phyloP scores from a whole-genome alignment of 2,113 vertebrate genomes.

The Felis chaus region DNA sequence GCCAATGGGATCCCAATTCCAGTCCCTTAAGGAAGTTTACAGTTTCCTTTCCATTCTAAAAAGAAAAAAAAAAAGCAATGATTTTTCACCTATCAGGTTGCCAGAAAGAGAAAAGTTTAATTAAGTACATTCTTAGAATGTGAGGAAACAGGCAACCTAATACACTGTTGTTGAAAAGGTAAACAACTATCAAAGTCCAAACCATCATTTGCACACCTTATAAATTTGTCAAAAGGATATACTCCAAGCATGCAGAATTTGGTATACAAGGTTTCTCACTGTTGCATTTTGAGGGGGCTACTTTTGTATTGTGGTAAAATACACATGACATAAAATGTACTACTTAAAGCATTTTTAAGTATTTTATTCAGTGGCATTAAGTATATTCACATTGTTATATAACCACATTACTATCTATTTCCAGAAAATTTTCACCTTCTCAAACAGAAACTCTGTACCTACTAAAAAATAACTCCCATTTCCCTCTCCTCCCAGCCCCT shows the following conservation, averaged over 20 bases:
- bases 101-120: not conserved
- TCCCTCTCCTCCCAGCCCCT: not conserved
- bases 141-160: not conserved
- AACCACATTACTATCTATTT: not conserved
- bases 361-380: not conserved
- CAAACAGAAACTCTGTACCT: not conserved
- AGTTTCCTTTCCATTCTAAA: not conserved
- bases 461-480: not conserved
- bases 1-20: not conserved
- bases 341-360: not conserved
- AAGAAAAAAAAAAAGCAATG: not conserved
- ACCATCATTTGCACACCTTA: not conserved
- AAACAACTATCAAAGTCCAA: not conserved
- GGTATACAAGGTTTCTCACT: not conserved
- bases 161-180: not conserved
- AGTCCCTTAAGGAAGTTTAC: not conserved
- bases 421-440: not conserved
- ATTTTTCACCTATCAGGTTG: slow-evolving; percentile 4
- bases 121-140: not conserved
- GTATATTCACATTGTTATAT: not conserved
- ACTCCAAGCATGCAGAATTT: not conserved
- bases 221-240: not conserved
- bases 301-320: not conserved
- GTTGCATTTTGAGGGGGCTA: not conserved
- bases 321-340: not conserved